These are phyloP conservation scores for Cheilosia vernalis DNA, from an alignment of 2,888 invertebrate species.

Conservation along the genomic window DNA sequence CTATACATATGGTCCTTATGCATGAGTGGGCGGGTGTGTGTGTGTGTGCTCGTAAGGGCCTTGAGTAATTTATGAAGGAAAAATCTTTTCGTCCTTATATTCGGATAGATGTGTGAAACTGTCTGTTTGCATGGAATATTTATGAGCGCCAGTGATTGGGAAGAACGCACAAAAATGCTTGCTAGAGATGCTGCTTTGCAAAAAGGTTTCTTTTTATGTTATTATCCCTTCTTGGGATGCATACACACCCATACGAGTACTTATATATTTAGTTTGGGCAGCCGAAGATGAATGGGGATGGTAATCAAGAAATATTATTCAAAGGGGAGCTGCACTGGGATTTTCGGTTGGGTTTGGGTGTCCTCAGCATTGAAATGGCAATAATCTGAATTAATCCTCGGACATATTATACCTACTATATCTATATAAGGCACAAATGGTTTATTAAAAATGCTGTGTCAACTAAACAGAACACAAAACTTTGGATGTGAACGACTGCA, in stretches of 20 bases:
- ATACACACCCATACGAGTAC: not conserved
- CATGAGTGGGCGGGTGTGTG: not conserved
- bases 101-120: not conserved
- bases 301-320: too few species aligned
- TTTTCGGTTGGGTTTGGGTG: too few species aligned
- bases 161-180: constrained; percentile 19
- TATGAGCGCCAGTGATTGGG: constrained; percentile 1
- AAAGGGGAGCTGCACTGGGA: too few species aligned
- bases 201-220: constrained; percentile 2
- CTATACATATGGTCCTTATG: not conserved
- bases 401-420: too few species aligned
- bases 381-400: too few species aligned
- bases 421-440: too few species aligned
- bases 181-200: not conserved
- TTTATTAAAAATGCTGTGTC: too few species aligned
- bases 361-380: too few species aligned
- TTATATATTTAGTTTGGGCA: not conserved
- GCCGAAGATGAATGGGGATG: constrained; percentile 18
- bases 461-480: too few species aligned
- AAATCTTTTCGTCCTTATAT: constrained; percentile 2
- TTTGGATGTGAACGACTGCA: too few species aligned
- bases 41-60: constrained; percentile 1
- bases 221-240: not conserved
- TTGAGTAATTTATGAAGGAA: constrained; percentile 30
- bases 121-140: constrained; percentile 13